phyloP scores from a whole-genome alignment of 1,140 invertebrate species.

The Whitmania pigra region DNA sequence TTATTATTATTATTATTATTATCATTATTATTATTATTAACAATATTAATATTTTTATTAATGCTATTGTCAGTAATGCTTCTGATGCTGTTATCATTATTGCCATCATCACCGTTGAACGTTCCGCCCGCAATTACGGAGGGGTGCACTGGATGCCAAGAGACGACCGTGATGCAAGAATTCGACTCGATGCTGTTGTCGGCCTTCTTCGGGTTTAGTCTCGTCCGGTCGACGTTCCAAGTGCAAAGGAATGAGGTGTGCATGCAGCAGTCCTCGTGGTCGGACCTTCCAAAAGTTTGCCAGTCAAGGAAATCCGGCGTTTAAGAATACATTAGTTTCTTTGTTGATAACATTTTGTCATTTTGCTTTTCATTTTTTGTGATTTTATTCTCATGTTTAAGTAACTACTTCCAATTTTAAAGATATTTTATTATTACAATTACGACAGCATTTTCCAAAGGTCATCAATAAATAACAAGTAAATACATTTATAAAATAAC shows the following conservation, averaged over 20 bases:
- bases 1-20: neutral
- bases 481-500: neutral
- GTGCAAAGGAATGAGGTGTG: conserved; percentile 38
- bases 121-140: conserved; percentile 39
- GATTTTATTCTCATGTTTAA: neutral
- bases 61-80: neutral
- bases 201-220: conserved; percentile 38
- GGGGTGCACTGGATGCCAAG: conserved; percentile 40
- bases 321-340: neutral
- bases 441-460: neutral
- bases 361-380: neutral
- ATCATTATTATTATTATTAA: conserved; percentile 30
- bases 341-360: neutral
- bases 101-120: conserved; percentile 38
- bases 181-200: conserved; percentile 37
- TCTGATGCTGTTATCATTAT: neutral
- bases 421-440: neutral
- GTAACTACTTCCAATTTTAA: neutral
- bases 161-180: conserved; percentile 39
- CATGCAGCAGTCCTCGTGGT: conserved; percentile 43
- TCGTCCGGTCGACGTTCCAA: conserved; percentile 39
- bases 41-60: neutral
- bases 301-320: neutral
- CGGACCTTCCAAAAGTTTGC: conserved; percentile 37
- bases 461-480: neutral